Conservation (phyloP, 2,113 vertebrate species). For the Pardalotus punctatus region DNA sequence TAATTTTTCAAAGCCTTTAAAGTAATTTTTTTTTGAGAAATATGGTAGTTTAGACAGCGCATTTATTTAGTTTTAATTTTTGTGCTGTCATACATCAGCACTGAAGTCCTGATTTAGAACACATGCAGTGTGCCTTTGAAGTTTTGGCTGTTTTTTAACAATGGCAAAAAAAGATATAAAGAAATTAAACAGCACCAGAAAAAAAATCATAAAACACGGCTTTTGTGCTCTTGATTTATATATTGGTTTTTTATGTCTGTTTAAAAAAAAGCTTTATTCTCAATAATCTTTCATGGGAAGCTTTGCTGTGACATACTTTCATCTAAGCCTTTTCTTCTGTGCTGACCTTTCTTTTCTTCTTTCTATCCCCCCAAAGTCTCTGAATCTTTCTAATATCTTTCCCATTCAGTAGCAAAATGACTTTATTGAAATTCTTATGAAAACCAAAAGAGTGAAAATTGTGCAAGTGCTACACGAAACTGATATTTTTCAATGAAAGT, state of each 20-base stretch:
- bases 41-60: constrained; percentile 74
- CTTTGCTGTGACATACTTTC: constrained; percentile 32
- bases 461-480: background rate
- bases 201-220: constrained; percentile 71
- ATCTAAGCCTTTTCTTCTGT: constrained; percentile 33
- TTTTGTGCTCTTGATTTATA: constrained; percentile 75
- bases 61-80: constrained; percentile 83
- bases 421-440: constrained; percentile 38
- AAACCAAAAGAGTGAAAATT: constrained; percentile 44
- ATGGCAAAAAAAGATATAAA: constrained; percentile 74
- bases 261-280: constrained; percentile 33
- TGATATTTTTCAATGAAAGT: constrained; percentile 11
- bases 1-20: constrained; percentile 56
- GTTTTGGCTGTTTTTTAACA: constrained; percentile 70
- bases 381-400: constrained; percentile 42
- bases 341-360: constrained; percentile 19
- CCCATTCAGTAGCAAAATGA: constrained; percentile 47
- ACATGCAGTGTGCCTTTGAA: constrained; percentile 78
- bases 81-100: constrained; percentile 77
- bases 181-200: constrained; percentile 71
- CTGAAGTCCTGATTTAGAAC: constrained; percentile 81
- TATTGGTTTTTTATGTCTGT: constrained; percentile 47
- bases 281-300: constrained; percentile 44
- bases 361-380: background rate
- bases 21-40: constrained; percentile 62